Evolutionary conservation across 2,113 vertebrate species (phyloP), one percentile per base, ranked within the genome.

Genomic region (Pycnonotus jocosus): DNA sequence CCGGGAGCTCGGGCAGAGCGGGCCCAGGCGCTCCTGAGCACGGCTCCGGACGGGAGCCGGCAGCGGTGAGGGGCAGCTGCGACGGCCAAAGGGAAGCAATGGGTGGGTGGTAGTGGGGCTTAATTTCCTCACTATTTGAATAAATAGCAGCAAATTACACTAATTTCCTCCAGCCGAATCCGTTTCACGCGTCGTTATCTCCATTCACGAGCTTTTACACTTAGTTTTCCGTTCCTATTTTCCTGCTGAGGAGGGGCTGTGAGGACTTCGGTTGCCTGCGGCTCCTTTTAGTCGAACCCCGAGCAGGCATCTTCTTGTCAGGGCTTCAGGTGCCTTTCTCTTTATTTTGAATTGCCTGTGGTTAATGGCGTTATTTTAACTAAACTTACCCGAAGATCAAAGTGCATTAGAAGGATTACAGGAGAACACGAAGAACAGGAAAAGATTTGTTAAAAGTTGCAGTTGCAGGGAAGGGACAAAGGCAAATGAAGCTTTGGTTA

Each of bases 81-180:
- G 4, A 4, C 7, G 3, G 38, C 11, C 3, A 61, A 35, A 47
- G 24, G 6, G 25, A 14, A 47, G 5, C 2, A 2, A 1, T 3
- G 9, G 10, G 8, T 6, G 1, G 24, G 24, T 15, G 23, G 7
- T 10, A 18, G 20, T 9, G 17, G 7, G n/a, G 10, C 22, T 35
- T 47, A 60, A 60, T 61, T 54, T 76, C 17, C 12, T 47, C 40
- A 13, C 54, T 35, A 6, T 40, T 8, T 35, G 47, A 54, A 54
- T 61, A 76, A 76, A 76, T 16, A 27, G n/a, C 25, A 27, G 40
- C 35, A 69, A 76, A 82, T 61, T 27, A 31, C 47, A 35, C 40
- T 23, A 5, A 27, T 82, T 76, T 76, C 15, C 24, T 51, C 30
- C 47, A 54, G 21, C 35, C 6, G 25, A 54, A 30, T 54, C 47